Evolutionary conservation across 2,888 invertebrate species (phyloP), one percentile per base, ranked within the genome.

Genomic region (Philhelius pedissequus): DNA sequence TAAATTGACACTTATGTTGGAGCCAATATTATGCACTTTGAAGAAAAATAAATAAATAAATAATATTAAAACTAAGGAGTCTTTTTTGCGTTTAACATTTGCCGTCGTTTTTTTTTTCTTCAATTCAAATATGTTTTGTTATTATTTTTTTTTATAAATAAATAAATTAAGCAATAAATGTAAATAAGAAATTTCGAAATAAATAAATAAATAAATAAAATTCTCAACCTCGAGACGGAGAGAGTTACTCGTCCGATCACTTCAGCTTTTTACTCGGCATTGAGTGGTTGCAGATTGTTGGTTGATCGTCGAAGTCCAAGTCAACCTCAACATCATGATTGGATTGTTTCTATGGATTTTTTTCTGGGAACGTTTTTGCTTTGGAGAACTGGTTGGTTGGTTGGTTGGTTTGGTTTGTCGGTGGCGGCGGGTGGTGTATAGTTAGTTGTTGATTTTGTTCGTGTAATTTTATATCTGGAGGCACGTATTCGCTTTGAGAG

Each of bases 221-320:
- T 40, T 68, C 82, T 82, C 77, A 71, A 77, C 70, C 45, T 80
- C 84, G 80, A 84, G 74, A 80, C 84, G 84, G 80, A 84, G 62
- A 84, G 62, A 43, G 70, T 70, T 80, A 75, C 80, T 76, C 80
- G 84, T 84, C 84, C 80, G 84, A 79, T 84, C 84, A 84, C 84
- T 84, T 84, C 84, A 84, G 80, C 84, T 84, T 84, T 84, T 84
- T 84, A 84, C 84, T 84, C 84, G 84, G 80, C 84, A 84, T 84
- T 84, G 80, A 84, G 58, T 80, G 76, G 54, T 84, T 74, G 80
- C 75, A 84, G 80, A 84, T 79, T 60, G 84, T 58, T 80, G 68
- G 68, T 48, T 15, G 71, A 80, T 70, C 84, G 62, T 80, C n/a
- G 84, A 68, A 76, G 84, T 75, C 48, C 22, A 48, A 22, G 6